Evolutionary conservation across 2,113 vertebrate genomes (phyloP).

Genomic region (Rhadina sibilatrix): DNA sequence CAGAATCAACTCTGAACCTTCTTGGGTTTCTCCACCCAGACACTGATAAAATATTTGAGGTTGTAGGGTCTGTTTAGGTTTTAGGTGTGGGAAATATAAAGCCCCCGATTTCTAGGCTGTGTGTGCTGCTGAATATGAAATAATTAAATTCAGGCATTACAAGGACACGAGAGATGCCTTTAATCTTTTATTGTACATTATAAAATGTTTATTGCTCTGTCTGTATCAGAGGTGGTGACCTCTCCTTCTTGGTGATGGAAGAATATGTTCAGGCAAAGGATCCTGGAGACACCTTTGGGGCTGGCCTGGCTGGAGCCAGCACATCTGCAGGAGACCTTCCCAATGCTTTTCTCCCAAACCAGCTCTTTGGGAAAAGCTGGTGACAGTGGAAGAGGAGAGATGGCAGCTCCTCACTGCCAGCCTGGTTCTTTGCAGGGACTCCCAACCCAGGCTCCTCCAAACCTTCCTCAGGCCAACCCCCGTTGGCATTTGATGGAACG

Average conservation of each 20-base stretch:
- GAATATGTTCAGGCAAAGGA: slow-evolving; percentile 68
- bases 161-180: slow-evolving; percentile 57
- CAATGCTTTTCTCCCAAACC: neutral
- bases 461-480: neutral
- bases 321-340: neutral
- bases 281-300: slow-evolving; percentile 59
- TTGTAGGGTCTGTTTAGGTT: neutral
- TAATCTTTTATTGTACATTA: slow-evolving; percentile 76
- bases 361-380: neutral
- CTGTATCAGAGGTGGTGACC: slow-evolving; percentile 73
- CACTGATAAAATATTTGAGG: neutral
- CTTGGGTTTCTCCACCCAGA: neutral
- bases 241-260: slow-evolving; percentile 65
- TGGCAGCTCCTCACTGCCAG: slow-evolving; percentile 24
- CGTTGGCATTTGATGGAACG: neutral
- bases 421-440: neutral
- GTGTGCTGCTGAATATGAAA: neutral
- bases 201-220: slow-evolving; percentile 84
- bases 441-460: slow-evolving; percentile 4
- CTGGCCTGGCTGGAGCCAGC: slow-evolving; percentile 33
- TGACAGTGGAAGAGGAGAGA: neutral
- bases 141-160: neutral
- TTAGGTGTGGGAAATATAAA: neutral
- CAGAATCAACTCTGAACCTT: neutral
- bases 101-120: neutral